A percentile compares a stretch with the other conserved stretches of the same genome.
These are phyloP conservation scores for Macaria liturata DNA, from an alignment of 2,888 invertebrate species.

Conservation along the genomic window DNA sequence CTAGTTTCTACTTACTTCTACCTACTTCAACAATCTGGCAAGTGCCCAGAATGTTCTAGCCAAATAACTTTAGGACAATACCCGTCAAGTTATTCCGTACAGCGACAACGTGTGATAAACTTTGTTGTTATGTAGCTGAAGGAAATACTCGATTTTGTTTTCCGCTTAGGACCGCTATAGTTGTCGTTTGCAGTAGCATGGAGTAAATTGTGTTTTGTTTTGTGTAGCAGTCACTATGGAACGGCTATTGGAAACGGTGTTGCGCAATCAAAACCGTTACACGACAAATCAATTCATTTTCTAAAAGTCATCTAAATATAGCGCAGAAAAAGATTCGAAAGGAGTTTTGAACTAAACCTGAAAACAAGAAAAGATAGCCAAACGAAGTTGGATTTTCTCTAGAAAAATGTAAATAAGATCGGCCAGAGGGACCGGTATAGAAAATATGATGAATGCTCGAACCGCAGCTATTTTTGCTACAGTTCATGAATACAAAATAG, in stretches of 20 bases:
- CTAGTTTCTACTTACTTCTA: not conserved
- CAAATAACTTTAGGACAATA: constrained; percentile 22
- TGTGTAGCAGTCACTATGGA: too few species aligned
- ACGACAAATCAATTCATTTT: too few species aligned
- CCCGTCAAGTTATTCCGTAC: constrained; percentile 15
- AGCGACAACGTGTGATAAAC: constrained; percentile 15
- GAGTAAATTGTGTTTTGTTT: not conserved
- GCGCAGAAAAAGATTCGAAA: not conserved
- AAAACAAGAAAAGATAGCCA: not conserved
- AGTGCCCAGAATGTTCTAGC: constrained; percentile 16
- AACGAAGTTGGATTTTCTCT: not conserved
- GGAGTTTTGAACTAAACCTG: not conserved
- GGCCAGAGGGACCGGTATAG: constrained; percentile 2
- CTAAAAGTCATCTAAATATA: too few species aligned
- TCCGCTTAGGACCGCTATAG: not conserved
- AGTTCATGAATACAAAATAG: constrained; percentile 14
- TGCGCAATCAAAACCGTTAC: too few species aligned
- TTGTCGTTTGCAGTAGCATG: constrained; percentile 4
- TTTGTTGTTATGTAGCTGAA: constrained; percentile 13
- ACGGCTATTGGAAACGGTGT: too few species aligned
- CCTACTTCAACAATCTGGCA: constrained; percentile 13
- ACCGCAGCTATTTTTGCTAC: constrained; percentile 4
- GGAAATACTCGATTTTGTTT: constrained; percentile 12
- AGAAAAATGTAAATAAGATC: constrained; percentile 15
- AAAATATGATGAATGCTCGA: constrained; percentile 12